Evolutionary conservation across 2,888 invertebrate species (phyloP), one percentile per base, ranked within the genome.

Genomic region (Altica lythri): DNA sequence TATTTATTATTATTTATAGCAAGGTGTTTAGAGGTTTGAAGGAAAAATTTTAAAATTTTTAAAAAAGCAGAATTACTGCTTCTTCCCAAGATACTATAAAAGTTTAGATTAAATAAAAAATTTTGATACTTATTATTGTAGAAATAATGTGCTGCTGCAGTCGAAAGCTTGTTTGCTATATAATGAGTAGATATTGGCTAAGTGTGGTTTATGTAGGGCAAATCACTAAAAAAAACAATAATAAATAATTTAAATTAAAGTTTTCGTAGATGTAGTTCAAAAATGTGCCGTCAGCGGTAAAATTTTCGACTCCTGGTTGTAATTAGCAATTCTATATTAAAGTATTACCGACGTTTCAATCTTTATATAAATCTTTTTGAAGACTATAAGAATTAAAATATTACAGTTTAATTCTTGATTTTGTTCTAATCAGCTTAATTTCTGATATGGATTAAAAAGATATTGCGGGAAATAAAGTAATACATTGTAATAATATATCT

Each of bases 181-280:
- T 55, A 51, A 55, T 55, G 51, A 55, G 40, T 49, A 34, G 52
- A 47, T 57, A 54, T 59, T 53, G 42, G 45, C 50, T 56, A 52
- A 25, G 35, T 35, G 47, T 44, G 51, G 60, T 56, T 71, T 86
- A 90, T 79, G 89, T 90, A 69, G 90, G 90, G 79, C 89, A 89
- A 68, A 90, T 79, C 62, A 90, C 89, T 81, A 75, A 59, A 80
- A 80, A 58, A 66, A 60, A 68, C 67, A 49, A 57, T 43, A 50
- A 16, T 35, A 44, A 25, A 14, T 17, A 40, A 9, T 27, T 4
- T 18, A 12, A 25, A 10, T n/a, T 45, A 25, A 13, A 47, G 14
- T 32, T 16, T 29, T 8, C 8, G 8, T 25, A 25, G 8, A 8
- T 5, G 25, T 8, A 6, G 25, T 25, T 25, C 8, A n/a, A n/a